Evolutionary conservation across 2,888 invertebrate species (phyloP), one percentile per base, ranked within the genome.

Genomic region (Salpingus planirostris): DNA sequence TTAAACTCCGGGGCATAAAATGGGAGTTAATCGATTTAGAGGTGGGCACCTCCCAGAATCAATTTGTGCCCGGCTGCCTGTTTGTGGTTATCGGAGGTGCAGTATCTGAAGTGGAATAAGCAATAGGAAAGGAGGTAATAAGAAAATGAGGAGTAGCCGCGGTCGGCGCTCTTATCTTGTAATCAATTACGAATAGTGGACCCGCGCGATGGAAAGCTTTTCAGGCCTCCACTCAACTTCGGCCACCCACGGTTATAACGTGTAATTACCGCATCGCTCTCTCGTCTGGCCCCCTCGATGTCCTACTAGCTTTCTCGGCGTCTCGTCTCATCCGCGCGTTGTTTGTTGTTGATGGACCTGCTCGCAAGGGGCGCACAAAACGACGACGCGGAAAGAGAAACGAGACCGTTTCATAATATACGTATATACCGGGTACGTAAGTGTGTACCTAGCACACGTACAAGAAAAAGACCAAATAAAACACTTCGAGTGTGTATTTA

Each of bases 81-180:
- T 46, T 47, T 49, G 46, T 42, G 44, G 42, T 48, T 44, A 48
- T 46, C 48, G 39, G 37, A 38, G 33, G 46, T 43, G 40, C 42
- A 46, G 42, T 48, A 48, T 46, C 46, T 43, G 38, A 37, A 41
- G 44, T 39, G 40, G 40, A 40, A 41, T 38, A 11, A 23, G 23
- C 42, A 31, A 35, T 29, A 44, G 42, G 38, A 40, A 46, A 40
- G 43, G 38, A 37, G 37, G 36, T 43, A 38, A 46, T 36, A 45
- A 38, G 44, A 43, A 46, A 40, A 45, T 38, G 43, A 43, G 42
- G 40, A 45, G 40, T 38, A 40, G 38, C 40, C 38, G 36, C 32
- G 42, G 44, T 44, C 45, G 40, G 22, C 24, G n/a, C 38, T 38
- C 35, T 38, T 35, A 38, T 38, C 38, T 38, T 35, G 35, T 35